Base-by-base conservation (phyloP, 2,888 invertebrate species). In the Crepidodera aurea region DNA sequence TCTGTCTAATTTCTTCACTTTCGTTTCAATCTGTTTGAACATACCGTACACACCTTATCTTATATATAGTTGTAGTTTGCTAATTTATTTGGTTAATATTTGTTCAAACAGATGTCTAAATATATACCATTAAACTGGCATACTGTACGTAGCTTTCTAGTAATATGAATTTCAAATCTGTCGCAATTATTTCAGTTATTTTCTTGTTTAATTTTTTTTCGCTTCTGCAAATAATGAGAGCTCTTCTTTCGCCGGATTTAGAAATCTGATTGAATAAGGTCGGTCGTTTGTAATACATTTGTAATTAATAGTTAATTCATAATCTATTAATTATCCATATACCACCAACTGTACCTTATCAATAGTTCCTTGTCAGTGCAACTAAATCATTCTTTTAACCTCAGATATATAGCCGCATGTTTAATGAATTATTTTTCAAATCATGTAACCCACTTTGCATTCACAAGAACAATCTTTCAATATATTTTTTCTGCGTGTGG, bases 11-110 rank as follows among this genome's bases (percentile, higher is more conserved):
- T 15, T 18, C 29, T 32, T 29, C 25, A 42, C 27, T 42, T 40
- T 53, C 51, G 51, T 51, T 51, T 51, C 37, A 37, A 13, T 51
- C 3, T 37, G 37, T 34, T 46, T 25, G 46, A 46, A 46, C 25
- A 22, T 19, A 37, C 50, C 15, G 25, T 51, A 51, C 51, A 27
- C 51, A 12, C 51, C 51, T 51, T 51, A 37, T 34, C 51, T 32
- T 37, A 51, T 34, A 51, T 51, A 32, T 19, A 46, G 6, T 8
- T 16, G 27, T 1, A 48, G 19, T 7, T 15, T 37, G 37, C 13
- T 51, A 51, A 51, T 51, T 51, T 32, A 51, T 51, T 51, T 51
- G 18, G 32, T 16, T 12, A 51, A 51, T 51, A 51, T 51, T 51
- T 51, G 51, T n/a, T 25, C 13, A 46, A 46, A 46, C 46, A 46